Evolutionary conservation across 2,113 vertebrate species (phyloP).

Genomic region (Triplophysa siluroides): DNA sequence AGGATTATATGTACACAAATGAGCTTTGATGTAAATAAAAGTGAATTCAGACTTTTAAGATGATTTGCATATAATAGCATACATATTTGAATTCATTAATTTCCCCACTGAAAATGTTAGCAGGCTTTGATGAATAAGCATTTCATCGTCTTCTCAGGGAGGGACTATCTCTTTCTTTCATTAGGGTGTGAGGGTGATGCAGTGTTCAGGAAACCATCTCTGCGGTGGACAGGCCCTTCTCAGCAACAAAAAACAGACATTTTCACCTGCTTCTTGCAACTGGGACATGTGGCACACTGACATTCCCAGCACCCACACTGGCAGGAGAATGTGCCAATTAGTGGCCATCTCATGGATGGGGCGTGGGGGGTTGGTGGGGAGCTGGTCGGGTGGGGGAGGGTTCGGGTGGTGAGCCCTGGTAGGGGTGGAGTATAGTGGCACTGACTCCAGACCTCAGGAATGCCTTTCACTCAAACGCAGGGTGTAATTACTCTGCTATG

Average conservation of each 20-base stretch:
- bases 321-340: slow-evolving; percentile 82
- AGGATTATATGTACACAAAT: slow-evolving; percentile 10
- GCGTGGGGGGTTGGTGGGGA: slow-evolving; percentile 52
- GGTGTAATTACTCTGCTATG: slow-evolving; percentile 78
- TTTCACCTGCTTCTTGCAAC: slow-evolving; percentile 64
- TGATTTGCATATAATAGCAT: slow-evolving; percentile 37
- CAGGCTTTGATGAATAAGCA: slow-evolving; percentile 46
- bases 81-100: slow-evolving; percentile 39
- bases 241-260: slow-evolving; percentile 54
- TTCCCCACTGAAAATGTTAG: slow-evolving; percentile 34
- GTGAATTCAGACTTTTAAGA: slow-evolving; percentile 2
- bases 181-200: slow-evolving; percentile 39
- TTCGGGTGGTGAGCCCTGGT: slow-evolving; percentile 57
- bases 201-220: slow-evolving; percentile 36
- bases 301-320: slow-evolving; percentile 81
- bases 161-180: slow-evolving; percentile 58
- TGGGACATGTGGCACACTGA: slow-evolving; percentile 71
- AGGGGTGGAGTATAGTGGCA: slow-evolving; percentile 62
- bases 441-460: slow-evolving; percentile 79
- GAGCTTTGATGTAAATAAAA: slow-evolving; percentile 29
- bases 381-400: slow-evolving; percentile 49
- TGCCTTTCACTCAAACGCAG: slow-evolving; percentile 76
- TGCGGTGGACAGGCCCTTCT: slow-evolving; percentile 41
- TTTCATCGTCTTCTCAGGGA: slow-evolving; percentile 34
- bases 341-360: slow-evolving; percentile 72